Evolutionary conservation across 2,113 vertebrate genomes (phyloP), one percentile per base, ranked within the genome.

Genomic region (Platichthys stellatus): DNA sequence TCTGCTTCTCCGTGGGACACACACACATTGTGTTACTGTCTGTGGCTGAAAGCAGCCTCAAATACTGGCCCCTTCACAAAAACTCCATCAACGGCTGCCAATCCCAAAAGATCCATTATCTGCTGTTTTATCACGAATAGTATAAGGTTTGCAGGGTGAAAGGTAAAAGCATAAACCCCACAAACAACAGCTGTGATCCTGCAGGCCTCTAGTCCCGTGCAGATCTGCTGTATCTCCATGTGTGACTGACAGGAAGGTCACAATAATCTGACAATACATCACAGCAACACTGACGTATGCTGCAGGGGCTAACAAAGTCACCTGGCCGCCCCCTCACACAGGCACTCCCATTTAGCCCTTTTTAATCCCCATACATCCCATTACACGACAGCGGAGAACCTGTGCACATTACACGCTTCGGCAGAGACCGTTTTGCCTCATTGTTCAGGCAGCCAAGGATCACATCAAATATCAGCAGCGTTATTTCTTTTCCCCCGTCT

Each of bases 401-500:
- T 69, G 81, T 54, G 84, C 81, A 89, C 80, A 85, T 89, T 88
- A 82, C 77, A 82, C 71, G 64, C 84, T 74, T 69, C 71, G 75
- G 81, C 71, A 73, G 76, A 81, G 82, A 85, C 88, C 70, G 80
- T 86, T 91, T 17, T 85, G 78, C 76, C 81, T 78, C 63, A 47
- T 84, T 72, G 73, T 57, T 75, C 79, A 77, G 70, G 78, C 84
- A 56, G 85, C 74, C 64, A 64, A 83, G 85, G 84, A 90, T 84
- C 91, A 89, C 87, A 82, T 83, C 78, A 88, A 90, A 90, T 84
- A 89, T 91, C 83, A 83, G 65, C 88, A 28, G 74, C 18, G 69
- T 89, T 93, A 92, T 93, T 93, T 92, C 81, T 78, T 91, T 90
- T 8, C 31, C 26, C 69, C 58, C 62, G 12, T 43, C 12, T 82